These are phyloP conservation scores for Trematomus bernacchii DNA, from an alignment of 2,797 vertebrate genomes.

Conservation along the genomic window DNA sequence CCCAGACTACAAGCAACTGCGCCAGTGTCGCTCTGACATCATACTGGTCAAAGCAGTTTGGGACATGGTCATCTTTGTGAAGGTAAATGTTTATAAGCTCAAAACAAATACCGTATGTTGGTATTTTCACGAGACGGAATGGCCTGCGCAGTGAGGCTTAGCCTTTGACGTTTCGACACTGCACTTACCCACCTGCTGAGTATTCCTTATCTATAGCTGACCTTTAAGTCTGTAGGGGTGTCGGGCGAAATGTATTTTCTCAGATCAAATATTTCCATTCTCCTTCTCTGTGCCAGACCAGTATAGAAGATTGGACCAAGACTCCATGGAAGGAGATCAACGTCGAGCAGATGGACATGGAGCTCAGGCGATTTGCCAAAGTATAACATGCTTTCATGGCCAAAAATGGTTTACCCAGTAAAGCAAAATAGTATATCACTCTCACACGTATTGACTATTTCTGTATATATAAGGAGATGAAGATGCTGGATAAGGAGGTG, in stretches of 20 bases:
- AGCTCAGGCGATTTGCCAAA: conserved; percentile 90
- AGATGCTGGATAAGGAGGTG: conserved; percentile 86
- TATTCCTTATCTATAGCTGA: not conserved
- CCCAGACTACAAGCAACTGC: conserved; percentile 87
- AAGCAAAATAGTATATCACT: not conserved
- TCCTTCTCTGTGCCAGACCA: conserved; percentile 76
- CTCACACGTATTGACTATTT: not conserved
- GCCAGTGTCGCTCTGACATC: conserved; percentile 84
- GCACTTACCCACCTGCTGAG: not conserved
- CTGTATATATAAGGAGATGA: conserved; percentile 80
- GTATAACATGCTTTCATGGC: conserved; percentile 51
- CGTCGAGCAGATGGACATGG: conserved; percentile 92
- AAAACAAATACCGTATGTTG: not conserved
- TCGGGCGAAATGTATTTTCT: not conserved
- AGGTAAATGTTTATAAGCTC: conserved; percentile 66
- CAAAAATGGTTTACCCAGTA: not conserved
- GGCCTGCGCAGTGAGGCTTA: not conserved
- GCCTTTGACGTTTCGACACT: not conserved
- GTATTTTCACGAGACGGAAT: not conserved
- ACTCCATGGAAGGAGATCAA: conserved; percentile 92
- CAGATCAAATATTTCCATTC: conserved; percentile 13
- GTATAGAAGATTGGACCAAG: conserved; percentile 90
- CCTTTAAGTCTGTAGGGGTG: not conserved
- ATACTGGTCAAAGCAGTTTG: conserved; percentile 86
- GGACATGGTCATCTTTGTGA: conserved; percentile 87